These are phyloP conservation scores for Philaenus spumarius DNA, from an alignment of 1,140 invertebrate genomes.

Conservation along the genomic window DNA sequence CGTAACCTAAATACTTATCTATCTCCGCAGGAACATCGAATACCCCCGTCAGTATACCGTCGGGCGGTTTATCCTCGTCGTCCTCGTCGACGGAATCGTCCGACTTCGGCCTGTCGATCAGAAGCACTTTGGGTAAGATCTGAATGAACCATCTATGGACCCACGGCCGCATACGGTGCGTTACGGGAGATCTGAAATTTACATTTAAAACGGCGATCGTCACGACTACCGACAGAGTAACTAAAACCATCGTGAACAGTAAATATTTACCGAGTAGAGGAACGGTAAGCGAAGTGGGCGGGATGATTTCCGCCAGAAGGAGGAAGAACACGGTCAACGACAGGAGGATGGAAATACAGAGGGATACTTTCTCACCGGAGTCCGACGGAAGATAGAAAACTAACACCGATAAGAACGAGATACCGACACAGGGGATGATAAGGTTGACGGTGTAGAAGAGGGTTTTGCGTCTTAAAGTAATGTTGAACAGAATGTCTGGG, in stretches of 20 bases:
- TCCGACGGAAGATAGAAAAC: constrained; percentile 99
- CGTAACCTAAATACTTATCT: constrained; percentile 58
- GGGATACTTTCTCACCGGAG: constrained; percentile 94
- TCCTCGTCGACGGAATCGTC: constrained; percentile 57
- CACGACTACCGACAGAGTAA: constrained; percentile 94
- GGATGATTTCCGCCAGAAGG: constrained; percentile 95
- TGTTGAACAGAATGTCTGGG: constrained; percentile 95
- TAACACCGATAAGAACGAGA: constrained; percentile 93
- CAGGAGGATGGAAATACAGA: constrained; percentile 97
- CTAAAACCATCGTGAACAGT: constrained; percentile 98
- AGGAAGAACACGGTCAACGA: constrained; percentile 99
- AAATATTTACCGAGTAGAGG: constrained; percentile 97
- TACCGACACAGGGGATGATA: constrained; percentile 93
- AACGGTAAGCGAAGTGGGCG: constrained; percentile 97
- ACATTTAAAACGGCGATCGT: constrained; percentile 98
- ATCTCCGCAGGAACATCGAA: constrained; percentile 63
- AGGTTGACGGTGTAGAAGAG: constrained; percentile 92
- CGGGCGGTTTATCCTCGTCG: constrained; percentile 47
- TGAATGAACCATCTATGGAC: constrained; percentile 83
- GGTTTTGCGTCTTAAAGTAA: constrained; percentile 91
- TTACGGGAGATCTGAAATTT: constrained; percentile 96
- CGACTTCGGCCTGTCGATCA: constrained; percentile 76
- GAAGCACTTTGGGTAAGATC: constrained; percentile 75
- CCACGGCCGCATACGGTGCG: constrained; percentile 90
- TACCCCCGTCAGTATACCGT: constrained; percentile 57